Base-by-base conservation (phyloP, 2,113 vertebrate genomes). In the Oxygymnocypris stewartii region DNA sequence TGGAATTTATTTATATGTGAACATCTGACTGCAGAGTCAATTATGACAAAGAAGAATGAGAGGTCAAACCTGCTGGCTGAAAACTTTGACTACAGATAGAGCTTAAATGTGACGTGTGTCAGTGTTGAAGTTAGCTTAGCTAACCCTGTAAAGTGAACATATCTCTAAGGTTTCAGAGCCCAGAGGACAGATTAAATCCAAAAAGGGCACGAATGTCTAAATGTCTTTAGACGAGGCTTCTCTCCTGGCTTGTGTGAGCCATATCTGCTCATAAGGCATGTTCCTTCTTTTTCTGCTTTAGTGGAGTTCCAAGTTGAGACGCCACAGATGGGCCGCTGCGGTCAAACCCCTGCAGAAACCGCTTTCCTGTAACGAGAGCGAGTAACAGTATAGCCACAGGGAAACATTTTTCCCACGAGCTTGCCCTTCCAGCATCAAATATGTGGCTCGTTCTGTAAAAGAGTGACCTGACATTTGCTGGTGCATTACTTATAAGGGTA, bases 361-460 rank as follows among this genome's bases (percentile, higher is more conserved):
- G 13, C 71, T 65, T 82, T 82, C 61, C 85, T 82, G 81, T 83
- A 63, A 76, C 69, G 18, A 57, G 40, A 82, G 57, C 79, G 37
- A 44, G 79, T 75, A 65, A 77, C 78, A 63, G 54, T 75, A 63
- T 23, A 73, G 49, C 65, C 78, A 71, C 13, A 69, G 57, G 78
- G 37, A 84, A 51, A 63, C 28, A 54, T 49, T 42, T 65, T 85
- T 88, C 79, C 87, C 87, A 85, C 59, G 73, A 76, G 84, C 69
- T 16, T 69, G 42, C 25, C 87, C 47, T 77, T 88, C 82, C 35
- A 65, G 74, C 80, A 81, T 84, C 77, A 85, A 61, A 84, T 79
- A 74, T 51, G 25, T 65, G 44, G 76, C 71, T 31, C 4, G 20
- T 54, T 37, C 6, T 25, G 42, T 79, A 51, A 71, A 54, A 20